Conservation (phyloP, 1,140 invertebrate species). For the Campodea augens region DNA sequence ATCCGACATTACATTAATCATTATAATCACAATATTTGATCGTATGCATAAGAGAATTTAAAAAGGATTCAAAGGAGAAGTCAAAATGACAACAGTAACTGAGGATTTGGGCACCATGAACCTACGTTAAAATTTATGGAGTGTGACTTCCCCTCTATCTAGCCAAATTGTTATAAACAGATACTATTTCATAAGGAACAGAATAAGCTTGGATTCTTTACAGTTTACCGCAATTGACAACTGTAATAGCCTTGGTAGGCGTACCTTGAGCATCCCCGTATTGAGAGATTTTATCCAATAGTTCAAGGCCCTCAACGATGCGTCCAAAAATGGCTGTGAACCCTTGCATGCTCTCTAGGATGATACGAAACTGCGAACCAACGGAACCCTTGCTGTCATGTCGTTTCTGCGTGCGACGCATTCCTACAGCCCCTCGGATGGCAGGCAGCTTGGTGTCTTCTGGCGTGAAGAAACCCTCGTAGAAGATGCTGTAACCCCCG, state of each 20-base stretch:
- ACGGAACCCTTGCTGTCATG: conserved; percentile 62
- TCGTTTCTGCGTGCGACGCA: conserved; percentile 58
- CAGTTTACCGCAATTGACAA: conserved; percentile 54
- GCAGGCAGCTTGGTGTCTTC: conserved; percentile 61
- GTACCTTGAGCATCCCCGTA: conserved; percentile 54
- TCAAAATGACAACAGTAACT: no score
- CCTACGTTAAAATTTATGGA: no score
- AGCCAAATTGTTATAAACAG: no score
- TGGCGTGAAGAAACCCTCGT: conserved; percentile 56
- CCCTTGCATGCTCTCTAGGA: conserved; percentile 55
- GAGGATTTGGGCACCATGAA: no score
- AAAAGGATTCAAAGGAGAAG: no score
- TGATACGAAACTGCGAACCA: conserved; percentile 63
- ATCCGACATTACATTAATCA: no score
- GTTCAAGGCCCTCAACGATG: conserved; percentile 57
- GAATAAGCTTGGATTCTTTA: conserved; percentile 22
- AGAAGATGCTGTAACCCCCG: conserved; percentile 54
- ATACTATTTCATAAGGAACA: no score
- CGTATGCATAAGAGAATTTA: no score
- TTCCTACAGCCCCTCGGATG: conserved; percentile 53
- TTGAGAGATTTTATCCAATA: conserved; percentile 57
- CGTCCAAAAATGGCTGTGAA: conserved; percentile 68
- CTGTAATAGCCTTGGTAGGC: conserved; percentile 49
- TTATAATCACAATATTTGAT: no score
- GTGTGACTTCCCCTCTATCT: no score